Evolutionary conservation across 2,113 vertebrate genomes (phyloP).

Genomic region (Tyrannus savana): DNA sequence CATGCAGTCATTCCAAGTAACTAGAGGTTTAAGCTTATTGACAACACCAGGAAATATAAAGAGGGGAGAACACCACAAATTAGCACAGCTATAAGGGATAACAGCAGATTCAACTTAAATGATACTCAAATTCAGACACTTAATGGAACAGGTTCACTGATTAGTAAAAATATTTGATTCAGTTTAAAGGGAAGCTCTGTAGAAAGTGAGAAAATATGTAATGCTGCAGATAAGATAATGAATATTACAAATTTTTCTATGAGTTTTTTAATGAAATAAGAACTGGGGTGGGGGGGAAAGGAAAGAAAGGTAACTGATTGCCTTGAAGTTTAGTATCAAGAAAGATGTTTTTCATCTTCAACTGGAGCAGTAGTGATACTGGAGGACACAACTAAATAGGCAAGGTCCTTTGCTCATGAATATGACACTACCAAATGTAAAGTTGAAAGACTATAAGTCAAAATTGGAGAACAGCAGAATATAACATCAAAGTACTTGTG

Average conservation of each 20-base stretch:
- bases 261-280: not conserved
- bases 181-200: not conserved
- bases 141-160: not conserved
- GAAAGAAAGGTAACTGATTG: not conserved
- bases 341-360: not conserved
- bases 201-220: not conserved
- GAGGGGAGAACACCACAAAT: not conserved
- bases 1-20: not conserved
- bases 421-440: not conserved
- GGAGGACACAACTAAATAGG: not conserved
- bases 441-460: not conserved
- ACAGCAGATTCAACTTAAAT: not conserved
- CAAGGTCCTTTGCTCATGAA: not conserved
- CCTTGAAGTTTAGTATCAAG: not conserved
- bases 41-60: not conserved
- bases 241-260: not conserved
- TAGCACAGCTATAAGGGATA: not conserved
- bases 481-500: not conserved
- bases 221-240: not conserved
- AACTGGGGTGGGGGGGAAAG: fast-evolving
- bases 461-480: not conserved
- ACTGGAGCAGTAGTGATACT: not conserved
- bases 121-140: not conserved
- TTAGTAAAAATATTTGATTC: not conserved
- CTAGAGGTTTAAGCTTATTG: not conserved